Base-by-base conservation (phyloP, 2,888 invertebrate species). In the Pimpla rufipes region DNA sequence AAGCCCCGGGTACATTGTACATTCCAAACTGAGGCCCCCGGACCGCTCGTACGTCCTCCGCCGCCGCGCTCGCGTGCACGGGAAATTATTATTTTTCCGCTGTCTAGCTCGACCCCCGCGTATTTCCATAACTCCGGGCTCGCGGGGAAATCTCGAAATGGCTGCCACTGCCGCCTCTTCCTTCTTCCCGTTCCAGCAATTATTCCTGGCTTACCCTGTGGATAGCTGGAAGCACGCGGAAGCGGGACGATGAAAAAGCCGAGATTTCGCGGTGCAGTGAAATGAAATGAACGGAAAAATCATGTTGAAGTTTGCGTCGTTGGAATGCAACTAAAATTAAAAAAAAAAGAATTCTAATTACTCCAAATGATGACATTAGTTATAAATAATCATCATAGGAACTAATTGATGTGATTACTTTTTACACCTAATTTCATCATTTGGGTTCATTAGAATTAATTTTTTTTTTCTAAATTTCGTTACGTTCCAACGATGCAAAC, bases 71-170 rank as follows among this genome's bases (percentile, higher is more conserved):
- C 66, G 64, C 57, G 71, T 59, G 45, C 67, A 16, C 21, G 67
- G 50, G 37, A 73, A 77, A 71, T 77, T 77, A 77, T 81, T 81
- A 67, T 62, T 81, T 82, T 78, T 78, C 57, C 55, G 18, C 62
- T 74, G 50, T 67, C 66, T 76, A 47, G 47, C 47, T 71, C 21
- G 23, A 10, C 16, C 6, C 42, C 23, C 62, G 7, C 8, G 18
- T 16, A n/a, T 16, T 66, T 23, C 16, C 66, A 11, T 42, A 42
- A 62, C 35, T 62, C 37, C 37, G 2, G 16, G 40, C 37, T 37
- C 29, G 37, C 16, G 10, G 37, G 10, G 8, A 62, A 62, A 62
- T 62, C 62, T 10, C 35, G 29, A 57, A 35, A 66, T 29, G 23
- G 11, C 23, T 40, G 57, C 18, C 68, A 55, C 67, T 68, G 23